Evolutionary conservation across 2,888 invertebrate species (phyloP), one percentile per base, ranked within the genome.

Genomic region (Brenthis hecate): DNA sequence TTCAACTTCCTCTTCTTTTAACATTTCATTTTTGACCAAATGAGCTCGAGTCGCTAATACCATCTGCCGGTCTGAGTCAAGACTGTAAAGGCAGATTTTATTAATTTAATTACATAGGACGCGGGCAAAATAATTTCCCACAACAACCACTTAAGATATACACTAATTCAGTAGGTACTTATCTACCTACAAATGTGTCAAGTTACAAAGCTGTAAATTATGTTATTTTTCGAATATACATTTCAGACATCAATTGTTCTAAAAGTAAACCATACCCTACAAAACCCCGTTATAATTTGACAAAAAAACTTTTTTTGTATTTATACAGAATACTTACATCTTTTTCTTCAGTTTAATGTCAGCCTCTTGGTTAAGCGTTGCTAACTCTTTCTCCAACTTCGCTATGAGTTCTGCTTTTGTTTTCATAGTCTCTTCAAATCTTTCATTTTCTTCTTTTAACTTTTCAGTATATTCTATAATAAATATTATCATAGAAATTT

Each of bases 1-100:
- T 43, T 89, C 88, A 1, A 86, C 78, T 43, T 93, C 93, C 71
- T 94, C 92, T 70, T 92, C 91, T n/a, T 88, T 85, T 1, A 94
- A 81, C 80, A 90, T 83, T n/a, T 88, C 89, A 69, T 87, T 87
- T 65, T 88, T 90, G 8, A 88, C 84, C 23, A 86, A 78, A 74
- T 94, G 94, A 6, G 87, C 84, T 28, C 93, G 81, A 3, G 88
- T 85, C 1, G 91, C 90, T 36, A 93, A 78, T 75, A 93, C 93
- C 94, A 94, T 94, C 72, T 88, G 86, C 6, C 91, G 86, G 56
- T 94, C 93, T 0, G 93, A 92, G 69, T 93, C 93, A 60, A 90
- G 73, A 36, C 89, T 92, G 72, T 11, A 81, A 80, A 6, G 13
- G 36, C 32, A 54, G 57, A n/a, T 54, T n/a, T 13, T 13, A 32